A percentile compares a stretch with the other conserved stretches of the same genome.
Evolutionary conservation across 2,797 vertebrate species (phyloP).

Genomic region (Rhynchonycteris naso): DNA sequence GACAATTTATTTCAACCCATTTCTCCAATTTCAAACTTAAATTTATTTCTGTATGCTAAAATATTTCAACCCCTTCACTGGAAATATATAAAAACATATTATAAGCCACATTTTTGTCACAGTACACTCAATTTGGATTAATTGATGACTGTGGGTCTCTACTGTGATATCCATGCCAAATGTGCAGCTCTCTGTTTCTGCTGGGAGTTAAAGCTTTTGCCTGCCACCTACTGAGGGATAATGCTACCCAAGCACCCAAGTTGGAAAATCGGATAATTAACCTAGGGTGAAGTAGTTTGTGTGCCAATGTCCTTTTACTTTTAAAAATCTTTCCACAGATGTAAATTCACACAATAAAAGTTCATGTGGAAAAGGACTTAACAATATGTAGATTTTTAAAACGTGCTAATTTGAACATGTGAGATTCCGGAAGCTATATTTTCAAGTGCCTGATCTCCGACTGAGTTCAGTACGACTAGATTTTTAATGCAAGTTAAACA

Average conservation of each 20-base stretch:
- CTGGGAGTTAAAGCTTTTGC: neutral
- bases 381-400: neutral
- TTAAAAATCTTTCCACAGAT: neutral
- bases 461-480: neutral
- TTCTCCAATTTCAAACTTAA: neutral
- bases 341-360: neutral
- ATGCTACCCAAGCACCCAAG: neutral
- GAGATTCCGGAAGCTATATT: neutral
- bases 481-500: neutral
- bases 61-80: neutral
- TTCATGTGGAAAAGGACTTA: neutral
- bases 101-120: neutral
- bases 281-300: neutral
- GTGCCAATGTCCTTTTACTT: neutral
- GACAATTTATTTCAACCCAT: conserved; percentile 1
- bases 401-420: neutral
- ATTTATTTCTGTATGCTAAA: neutral
- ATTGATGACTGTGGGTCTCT: neutral
- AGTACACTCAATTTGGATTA: neutral
- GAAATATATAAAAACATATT: neutral
- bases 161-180: neutral
- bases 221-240: fast-evolving
- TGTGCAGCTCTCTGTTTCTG: neutral
- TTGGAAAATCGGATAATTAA: neutral
- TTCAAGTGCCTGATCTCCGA: neutral